Percentiles rank a stretch among this genome's conserved stretches.
Evolutionary conservation across 2,113 vertebrate species (phyloP).

Genomic region (Psilopsiagon aymara): DNA sequence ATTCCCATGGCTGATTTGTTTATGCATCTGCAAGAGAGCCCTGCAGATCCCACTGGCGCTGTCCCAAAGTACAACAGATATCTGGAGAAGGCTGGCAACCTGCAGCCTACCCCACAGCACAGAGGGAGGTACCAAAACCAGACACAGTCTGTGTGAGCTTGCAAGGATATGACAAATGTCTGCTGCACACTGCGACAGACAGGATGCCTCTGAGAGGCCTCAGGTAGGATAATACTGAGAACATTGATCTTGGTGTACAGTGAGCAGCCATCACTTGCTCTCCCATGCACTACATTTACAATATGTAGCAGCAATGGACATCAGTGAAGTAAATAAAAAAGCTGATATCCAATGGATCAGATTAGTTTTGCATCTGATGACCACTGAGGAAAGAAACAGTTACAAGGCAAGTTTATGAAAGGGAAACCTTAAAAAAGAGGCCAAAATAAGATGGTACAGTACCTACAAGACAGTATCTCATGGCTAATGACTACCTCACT

Average conservation of each 20-base stretch:
- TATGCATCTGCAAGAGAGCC: neutral
- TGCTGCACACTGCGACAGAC: neutral
- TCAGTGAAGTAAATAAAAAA: neutral
- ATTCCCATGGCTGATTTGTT: neutral
- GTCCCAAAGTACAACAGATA: neutral
- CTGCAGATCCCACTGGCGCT: neutral
- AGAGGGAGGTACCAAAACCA: neutral
- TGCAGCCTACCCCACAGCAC: neutral
- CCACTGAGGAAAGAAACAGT: neutral
- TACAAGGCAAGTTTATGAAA: neutral
- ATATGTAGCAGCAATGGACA: neutral
- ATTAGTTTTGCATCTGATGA: neutral
- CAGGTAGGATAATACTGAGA: neutral
- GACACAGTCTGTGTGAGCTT: neutral
- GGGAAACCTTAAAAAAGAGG: neutral
- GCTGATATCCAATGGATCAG: neutral
- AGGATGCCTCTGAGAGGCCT: neutral
- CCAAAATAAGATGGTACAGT: neutral
- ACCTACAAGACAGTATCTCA: neutral
- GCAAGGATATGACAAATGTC: neutral
- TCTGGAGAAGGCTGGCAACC: neutral
- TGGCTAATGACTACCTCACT: neutral
- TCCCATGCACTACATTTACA: neutral
- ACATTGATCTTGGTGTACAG: neutral
- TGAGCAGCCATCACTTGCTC: neutral